Percentiles rank a stretch among this genome's conserved stretches.
phyloP scores from a whole-genome alignment of 37 sponge, comb jelly and placozoan species.

The Chondrilla cf. caribensis region DNA sequence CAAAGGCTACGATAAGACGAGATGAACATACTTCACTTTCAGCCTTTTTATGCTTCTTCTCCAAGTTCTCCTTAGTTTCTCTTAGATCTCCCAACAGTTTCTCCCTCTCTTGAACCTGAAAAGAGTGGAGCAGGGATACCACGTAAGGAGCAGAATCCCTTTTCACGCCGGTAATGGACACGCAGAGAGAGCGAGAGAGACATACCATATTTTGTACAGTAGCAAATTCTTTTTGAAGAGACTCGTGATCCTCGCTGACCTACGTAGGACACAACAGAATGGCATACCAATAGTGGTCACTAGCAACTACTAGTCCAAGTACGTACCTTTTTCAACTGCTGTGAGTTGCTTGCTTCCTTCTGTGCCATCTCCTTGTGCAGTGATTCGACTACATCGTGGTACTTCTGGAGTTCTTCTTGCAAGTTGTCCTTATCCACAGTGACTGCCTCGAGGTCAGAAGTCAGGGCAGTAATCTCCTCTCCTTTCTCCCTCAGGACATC shows the following conservation, averaged over 20 bases:
- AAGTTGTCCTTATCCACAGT: background rate
- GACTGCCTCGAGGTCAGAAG: background rate
- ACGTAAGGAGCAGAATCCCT: too few relatives aligned
- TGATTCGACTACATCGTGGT: background rate
- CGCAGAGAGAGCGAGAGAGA: background rate
- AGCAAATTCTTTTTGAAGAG: background rate
- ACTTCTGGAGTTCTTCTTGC: background rate
- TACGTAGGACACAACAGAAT: background rate
- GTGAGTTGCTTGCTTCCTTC: background rate
- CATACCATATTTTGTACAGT: background rate
- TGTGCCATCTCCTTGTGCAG: constrained; percentile 4
- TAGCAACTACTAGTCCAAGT: background rate
- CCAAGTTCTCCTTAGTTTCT: background rate
- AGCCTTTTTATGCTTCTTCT: background rate
- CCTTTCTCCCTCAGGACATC: background rate
- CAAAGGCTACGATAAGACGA: too few relatives aligned
- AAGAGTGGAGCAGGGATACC: too few relatives aligned
- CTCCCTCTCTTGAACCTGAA: background rate
- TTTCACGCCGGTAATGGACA: too few relatives aligned
- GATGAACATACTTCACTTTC: constrained; percentile 19
- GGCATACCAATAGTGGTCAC: too few relatives aligned
- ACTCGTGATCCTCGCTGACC: background rate
- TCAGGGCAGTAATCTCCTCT: background rate
- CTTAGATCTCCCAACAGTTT: background rate
- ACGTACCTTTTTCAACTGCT: background rate